phyloP scores from a whole-genome alignment of 1,140 invertebrate genomes.

The Lordiphosa stackelbergi region DNA sequence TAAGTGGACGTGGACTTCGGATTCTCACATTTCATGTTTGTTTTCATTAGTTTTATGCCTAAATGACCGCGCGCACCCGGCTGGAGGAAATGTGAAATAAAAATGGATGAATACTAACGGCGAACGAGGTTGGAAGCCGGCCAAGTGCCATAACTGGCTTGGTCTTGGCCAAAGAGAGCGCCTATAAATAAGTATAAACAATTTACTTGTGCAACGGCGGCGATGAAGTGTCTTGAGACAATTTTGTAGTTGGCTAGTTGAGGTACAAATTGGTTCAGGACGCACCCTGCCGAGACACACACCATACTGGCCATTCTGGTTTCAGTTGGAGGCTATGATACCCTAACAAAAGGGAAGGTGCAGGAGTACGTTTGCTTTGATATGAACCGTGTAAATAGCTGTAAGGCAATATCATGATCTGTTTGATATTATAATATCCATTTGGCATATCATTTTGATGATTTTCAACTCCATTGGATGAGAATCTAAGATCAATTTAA shows the following conservation, averaged over 20 bases:
- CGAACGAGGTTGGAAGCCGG: conserved; percentile 24
- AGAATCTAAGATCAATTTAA: too few relatives aligned
- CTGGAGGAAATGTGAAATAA: conserved; percentile 7
- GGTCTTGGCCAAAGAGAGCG: background rate
- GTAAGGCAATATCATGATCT: too few relatives aligned
- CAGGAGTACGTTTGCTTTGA: background rate
- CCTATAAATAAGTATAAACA: conserved; percentile 41
- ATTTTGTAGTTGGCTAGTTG: conserved; percentile 26
- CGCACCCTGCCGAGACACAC: conserved; percentile 14
- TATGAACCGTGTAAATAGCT: too few relatives aligned
- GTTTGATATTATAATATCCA: too few relatives aligned
- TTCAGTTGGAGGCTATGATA: background rate
- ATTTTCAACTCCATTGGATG: too few relatives aligned
- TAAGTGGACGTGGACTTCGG: conserved; percentile 7
- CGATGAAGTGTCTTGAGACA: conserved; percentile 22
- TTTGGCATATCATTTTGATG: too few relatives aligned
- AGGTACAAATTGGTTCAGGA: conserved; percentile 34
- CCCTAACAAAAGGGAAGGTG: background rate
- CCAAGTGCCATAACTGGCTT: conserved; percentile 41
- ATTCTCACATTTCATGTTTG: conserved; percentile 40
- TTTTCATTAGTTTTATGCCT: conserved; percentile 51
- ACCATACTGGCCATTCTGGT: background rate
- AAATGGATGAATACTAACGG: background rate
- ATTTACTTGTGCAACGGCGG: conserved; percentile 24
- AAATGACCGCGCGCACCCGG: conserved; percentile 36